Evolutionary conservation across 2,797 vertebrate genomes (phyloP).

Genomic region (Geotrypetes seraphini): DNA sequence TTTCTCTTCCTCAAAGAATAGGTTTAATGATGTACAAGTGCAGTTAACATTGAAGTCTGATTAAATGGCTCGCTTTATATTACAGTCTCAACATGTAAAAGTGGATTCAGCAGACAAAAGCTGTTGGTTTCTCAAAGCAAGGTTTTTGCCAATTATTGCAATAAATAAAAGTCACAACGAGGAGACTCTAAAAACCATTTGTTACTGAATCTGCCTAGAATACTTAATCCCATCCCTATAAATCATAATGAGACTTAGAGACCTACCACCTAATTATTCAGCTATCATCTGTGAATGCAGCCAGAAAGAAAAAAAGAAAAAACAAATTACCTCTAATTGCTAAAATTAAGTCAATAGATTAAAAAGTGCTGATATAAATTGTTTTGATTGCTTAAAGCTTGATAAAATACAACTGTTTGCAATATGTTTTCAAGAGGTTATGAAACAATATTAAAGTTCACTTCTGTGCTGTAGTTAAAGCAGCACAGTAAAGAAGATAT

Average conservation of each 20-base stretch:
- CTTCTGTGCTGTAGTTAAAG: constrained; percentile 21
- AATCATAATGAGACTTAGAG: constrained; percentile 11
- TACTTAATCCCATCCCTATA: not conserved
- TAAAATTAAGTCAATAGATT: constrained; percentile 16
- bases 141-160: constrained; percentile 19
- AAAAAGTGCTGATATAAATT: constrained; percentile 11
- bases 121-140: not conserved
- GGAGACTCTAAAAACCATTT: constrained; percentile 13
- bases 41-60: too few species aligned
- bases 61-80: too few species aligned
- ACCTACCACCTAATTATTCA: constrained; percentile 15
- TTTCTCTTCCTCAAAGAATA: too few species aligned
- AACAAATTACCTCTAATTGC: constrained; percentile 18
- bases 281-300: constrained; percentile 3
- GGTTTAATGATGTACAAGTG: too few species aligned
- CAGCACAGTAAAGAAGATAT: constrained; percentile 29
- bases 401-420: constrained; percentile 10
- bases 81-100: too few species aligned
- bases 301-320: constrained; percentile 19
- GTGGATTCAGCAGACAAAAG: too few species aligned
- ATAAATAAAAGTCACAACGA: constrained; percentile 13
- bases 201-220: constrained; percentile 12
- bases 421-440: constrained; percentile 13
- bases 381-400: constrained; percentile 12
- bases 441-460: constrained; percentile 26